A percentile compares a stretch with the other conserved stretches of the same genome.
Conservation (phyloP, 2,797 vertebrate species). For the Acanthurus tractus region DNA sequence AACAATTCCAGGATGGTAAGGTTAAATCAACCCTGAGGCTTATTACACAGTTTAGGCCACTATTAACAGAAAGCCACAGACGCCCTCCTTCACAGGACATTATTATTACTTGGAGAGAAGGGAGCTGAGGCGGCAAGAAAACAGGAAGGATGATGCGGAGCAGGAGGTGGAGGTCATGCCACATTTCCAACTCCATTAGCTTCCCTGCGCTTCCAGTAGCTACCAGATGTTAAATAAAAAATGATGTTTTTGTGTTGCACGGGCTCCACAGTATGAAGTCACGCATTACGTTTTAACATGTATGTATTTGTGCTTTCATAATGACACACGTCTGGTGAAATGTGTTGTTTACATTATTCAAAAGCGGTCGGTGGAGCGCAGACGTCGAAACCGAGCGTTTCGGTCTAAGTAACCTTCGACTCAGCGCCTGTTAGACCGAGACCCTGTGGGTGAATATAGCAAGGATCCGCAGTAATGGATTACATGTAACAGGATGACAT, state of each 20-base stretch:
- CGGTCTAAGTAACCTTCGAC: background rate
- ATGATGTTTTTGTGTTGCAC: constrained; percentile 38
- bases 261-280: constrained; percentile 26
- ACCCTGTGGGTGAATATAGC: background rate
- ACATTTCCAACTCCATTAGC: constrained; percentile 44
- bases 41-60: constrained; percentile 42
- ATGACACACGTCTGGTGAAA: constrained; percentile 27
- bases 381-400: background rate
- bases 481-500: constrained; percentile 16
- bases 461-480: constrained; percentile 22
- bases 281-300: background rate
- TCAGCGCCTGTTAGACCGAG: background rate
- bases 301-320: constrained; percentile 2
- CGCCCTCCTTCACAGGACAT: constrained; percentile 27
- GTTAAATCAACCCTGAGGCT: constrained; percentile 57
- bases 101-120: constrained; percentile 39
- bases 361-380: background rate
- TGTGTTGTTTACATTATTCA: constrained; percentile 49
- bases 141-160: constrained; percentile 2
- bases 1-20: constrained; percentile 24
- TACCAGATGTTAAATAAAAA: constrained; percentile 58
- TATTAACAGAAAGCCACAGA: constrained; percentile 49
- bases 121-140: background rate
- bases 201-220: constrained; percentile 18
- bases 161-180: background rate